Evolutionary conservation across 2,113 vertebrate species (phyloP).

Genomic region (Acanthochromis polyacanthus): DNA sequence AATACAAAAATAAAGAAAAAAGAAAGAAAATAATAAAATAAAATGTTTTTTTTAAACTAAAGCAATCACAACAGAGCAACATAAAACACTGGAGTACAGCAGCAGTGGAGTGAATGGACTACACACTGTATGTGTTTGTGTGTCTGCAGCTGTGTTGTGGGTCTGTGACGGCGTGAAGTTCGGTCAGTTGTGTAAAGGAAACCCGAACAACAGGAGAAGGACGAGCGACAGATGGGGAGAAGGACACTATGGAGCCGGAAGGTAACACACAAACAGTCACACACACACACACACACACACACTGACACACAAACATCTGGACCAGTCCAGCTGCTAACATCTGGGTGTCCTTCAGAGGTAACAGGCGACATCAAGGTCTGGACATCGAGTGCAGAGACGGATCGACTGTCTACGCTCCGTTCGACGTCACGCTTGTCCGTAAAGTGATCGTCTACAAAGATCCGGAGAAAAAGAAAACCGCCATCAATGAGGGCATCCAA

Average conservation of each 20-base stretch:
- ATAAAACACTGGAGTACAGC: no score
- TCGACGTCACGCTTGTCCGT: slow-evolving; percentile 37
- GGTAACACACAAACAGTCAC: neutral
- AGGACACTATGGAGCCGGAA: slow-evolving; percentile 47
- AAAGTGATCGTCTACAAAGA: slow-evolving; percentile 37
- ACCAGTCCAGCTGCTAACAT: no score
- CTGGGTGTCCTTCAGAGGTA: slow-evolving; percentile 19
- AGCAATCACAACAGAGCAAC: no score
- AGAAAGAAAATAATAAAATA: no score
- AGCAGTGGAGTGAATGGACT: no score
- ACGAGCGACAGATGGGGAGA: slow-evolving; percentile 24
- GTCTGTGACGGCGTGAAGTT: slow-evolving; percentile 42
- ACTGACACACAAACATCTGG: no score
- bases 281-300: no score
- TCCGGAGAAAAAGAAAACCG: fast-evolving
- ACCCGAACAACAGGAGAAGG: slow-evolving; percentile 38
- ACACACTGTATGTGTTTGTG: slow-evolving; percentile 22
- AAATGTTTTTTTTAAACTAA: no score
- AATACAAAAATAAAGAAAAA: no score
- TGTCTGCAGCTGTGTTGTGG: slow-evolving; percentile 43
- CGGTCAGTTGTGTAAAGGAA: slow-evolving; percentile 60
- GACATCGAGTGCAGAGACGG: slow-evolving; percentile 55
- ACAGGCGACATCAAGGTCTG: neutral
- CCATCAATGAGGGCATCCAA: slow-evolving; percentile 62
- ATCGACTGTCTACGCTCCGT: slow-evolving; percentile 12